Conservation (phyloP, 2,888 invertebrate genomes). For the Stenchaetothrips biformis region DNA sequence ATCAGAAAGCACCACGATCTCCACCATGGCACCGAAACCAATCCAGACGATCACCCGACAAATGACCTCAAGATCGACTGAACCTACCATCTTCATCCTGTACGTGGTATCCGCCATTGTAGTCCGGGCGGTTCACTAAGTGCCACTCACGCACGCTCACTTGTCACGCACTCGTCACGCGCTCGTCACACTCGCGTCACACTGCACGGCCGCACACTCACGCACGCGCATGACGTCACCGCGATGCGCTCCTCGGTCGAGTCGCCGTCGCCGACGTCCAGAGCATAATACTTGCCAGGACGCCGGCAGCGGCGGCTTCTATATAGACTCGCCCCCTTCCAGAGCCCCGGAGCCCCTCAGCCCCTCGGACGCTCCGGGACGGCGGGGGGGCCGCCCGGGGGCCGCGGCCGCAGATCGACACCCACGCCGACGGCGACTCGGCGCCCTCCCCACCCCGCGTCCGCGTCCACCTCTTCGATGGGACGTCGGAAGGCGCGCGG, state of each 20-base stretch:
- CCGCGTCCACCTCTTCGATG: background rate
- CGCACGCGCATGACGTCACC: background rate
- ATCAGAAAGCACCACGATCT: too few species aligned
- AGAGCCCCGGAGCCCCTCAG: background rate
- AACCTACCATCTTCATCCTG: background rate
- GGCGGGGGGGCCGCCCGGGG: background rate
- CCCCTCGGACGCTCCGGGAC: background rate
- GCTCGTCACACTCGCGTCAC: background rate
- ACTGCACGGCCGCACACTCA: background rate
- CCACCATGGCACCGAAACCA: too few species aligned
- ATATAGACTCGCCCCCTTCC: background rate
- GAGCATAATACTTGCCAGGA: background rate
- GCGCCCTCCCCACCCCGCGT: background rate
- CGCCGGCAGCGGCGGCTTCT: background rate
- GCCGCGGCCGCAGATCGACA: background rate
- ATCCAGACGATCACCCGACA: too few species aligned
- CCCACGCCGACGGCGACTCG: background rate
- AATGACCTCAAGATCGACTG: background rate
- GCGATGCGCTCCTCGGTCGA: background rate
- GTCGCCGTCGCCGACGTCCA: background rate
- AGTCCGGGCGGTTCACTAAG: background rate
- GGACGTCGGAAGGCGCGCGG: background rate
- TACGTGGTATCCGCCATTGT: background rate
- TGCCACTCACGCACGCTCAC: background rate
- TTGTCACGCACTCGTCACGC: background rate